phyloP scores from a whole-genome alignment of 2,797 vertebrate genomes.

The Aldrovandia affinis region DNA sequence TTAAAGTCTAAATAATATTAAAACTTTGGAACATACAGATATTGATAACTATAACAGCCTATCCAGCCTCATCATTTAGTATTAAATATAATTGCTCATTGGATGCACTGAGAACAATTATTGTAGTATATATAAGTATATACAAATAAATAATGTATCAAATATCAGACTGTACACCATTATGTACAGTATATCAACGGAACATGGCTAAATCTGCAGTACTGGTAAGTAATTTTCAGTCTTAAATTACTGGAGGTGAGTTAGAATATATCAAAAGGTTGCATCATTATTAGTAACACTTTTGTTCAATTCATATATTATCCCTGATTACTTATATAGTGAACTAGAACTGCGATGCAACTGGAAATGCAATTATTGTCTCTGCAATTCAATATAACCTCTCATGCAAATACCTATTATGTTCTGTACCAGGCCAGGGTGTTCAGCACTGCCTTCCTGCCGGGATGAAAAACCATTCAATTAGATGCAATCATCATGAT shows the following conservation, averaged over 20 bases:
- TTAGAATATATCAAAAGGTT: not conserved
- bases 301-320: not conserved
- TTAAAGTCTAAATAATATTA: not conserved
- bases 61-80: not conserved
- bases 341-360: not conserved
- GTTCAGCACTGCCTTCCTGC: not conserved
- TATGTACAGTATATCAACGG: not conserved
- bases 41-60: not conserved
- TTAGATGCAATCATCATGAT: not conserved
- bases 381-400: not conserved
- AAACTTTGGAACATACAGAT: not conserved
- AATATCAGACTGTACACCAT: not conserved
- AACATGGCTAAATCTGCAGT: not conserved
- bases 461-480: conserved; percentile 5
- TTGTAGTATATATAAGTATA: not conserved
- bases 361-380: not conserved
- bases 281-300: not conserved
- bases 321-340: not conserved
- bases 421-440: not conserved
- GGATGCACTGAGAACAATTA: not conserved
- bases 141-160: not conserved
- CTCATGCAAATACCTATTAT: not conserved
- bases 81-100: not conserved
- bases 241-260: not conserved
- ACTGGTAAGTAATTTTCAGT: not conserved